Base-by-base conservation (phyloP, 2,888 invertebrate genomes). In the Dasysyrphus albostriatus region DNA sequence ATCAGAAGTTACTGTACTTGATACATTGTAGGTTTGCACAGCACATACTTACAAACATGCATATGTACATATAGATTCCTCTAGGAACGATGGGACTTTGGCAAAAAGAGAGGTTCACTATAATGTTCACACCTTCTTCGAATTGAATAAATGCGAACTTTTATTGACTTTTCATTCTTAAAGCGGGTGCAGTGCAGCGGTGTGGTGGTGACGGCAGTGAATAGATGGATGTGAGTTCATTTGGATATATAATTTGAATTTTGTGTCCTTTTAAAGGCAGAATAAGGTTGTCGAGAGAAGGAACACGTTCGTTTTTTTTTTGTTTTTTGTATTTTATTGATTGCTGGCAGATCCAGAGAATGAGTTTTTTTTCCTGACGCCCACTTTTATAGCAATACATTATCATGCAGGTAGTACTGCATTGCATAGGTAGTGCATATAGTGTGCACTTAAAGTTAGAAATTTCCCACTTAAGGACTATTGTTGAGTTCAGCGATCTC, bases 161-260 rank as follows among this genome's bases (percentile, higher is more conserved):
- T 85, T 85, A 85, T 85, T 85, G 81, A 81, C 82, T 85, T 77
- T 81, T 34, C 73, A 69, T 58, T 51, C 69, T 34, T n/a, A 34
- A 47, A 16, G 75, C 49, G 67, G 34, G 34, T 54, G 37, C 61
- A 39, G 39, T 12, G 54, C 39, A 49, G 49, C 19, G 5, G 49
- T 9, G n/a, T 1, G 16, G 49, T 49, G 24, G 24, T 54, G 54
- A 24, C 19, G 7, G 58, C 39, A 61, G 61, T 61, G 8, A 67
- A 69, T 69, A 73, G 83, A 78, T 83, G 54, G 56, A 77, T 77
- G 70, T n/a, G 51, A 59, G 67, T 83, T 77, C 67, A 77, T 78
- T 84, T 80, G 72, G 79, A 34, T 84, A 72, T 76, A 54, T 69
- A 67, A 84, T 80, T 80, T 84, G 80, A 84, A 76, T 80, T 78